Percentiles rank a stretch among this genome's conserved stretches.
Evolutionary conservation across 2,888 invertebrate species (phyloP).

Genomic region (Schrankia costaestrigalis): DNA sequence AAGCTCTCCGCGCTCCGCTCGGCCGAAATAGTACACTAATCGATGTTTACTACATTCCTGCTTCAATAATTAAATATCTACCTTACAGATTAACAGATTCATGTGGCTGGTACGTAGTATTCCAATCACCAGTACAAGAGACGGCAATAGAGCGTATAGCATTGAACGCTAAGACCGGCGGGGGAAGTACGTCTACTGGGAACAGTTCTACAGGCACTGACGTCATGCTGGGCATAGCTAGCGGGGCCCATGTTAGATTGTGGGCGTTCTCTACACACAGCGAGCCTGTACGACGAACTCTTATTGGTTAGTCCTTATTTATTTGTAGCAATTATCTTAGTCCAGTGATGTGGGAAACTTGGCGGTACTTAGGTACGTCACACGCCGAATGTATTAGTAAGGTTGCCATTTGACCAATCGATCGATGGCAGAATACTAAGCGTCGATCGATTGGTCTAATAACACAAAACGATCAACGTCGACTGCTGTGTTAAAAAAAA

Average conservation of each 20-base stretch:
- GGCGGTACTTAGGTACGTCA: too few relatives aligned
- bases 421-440: too few relatives aligned
- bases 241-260: constrained; percentile 66
- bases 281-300: constrained; percentile 72
- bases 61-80: neutral
- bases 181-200: constrained; percentile 56
- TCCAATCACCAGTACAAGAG: constrained; percentile 95
- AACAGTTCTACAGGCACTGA: constrained; percentile 63
- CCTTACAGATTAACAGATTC: constrained; percentile 91
- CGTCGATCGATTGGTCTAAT: too few relatives aligned
- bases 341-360: too few relatives aligned
- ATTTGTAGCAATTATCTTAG: neutral
- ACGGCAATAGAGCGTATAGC: constrained; percentile 95
- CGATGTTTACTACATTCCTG: too few relatives aligned
- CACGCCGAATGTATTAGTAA: too few relatives aligned
- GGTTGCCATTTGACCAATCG: too few relatives aligned
- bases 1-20: too few relatives aligned
- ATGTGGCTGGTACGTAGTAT: constrained; percentile 97
- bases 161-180: constrained; percentile 85
- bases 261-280: constrained; percentile 76
- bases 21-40: too few relatives aligned
- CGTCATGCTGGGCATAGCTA: constrained; percentile 74
- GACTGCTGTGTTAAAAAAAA: too few relatives aligned
- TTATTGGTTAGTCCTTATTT: constrained; percentile 57
- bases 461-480: too few relatives aligned